Evolutionary conservation across 2,113 vertebrate genomes (phyloP).

Genomic region (Actenoides lindsayi): DNA sequence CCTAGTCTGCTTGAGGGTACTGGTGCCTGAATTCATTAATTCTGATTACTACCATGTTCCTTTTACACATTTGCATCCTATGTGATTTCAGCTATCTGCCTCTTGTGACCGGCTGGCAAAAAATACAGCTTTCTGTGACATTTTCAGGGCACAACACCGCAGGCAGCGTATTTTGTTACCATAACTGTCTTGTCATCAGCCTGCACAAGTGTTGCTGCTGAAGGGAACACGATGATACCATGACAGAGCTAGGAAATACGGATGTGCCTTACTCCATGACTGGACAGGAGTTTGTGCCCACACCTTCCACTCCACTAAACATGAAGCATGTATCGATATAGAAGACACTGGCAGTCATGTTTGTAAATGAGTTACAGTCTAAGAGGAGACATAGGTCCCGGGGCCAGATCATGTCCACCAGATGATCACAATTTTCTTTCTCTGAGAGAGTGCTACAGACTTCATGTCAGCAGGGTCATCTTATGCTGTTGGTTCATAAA

Average conservation of each 20-base stretch:
- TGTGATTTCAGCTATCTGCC: not conserved
- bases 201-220: not conserved
- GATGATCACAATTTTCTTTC: not conserved
- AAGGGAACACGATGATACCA: accelerated
- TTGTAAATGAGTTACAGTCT: not conserved
- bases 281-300: not conserved
- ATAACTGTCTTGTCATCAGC: not conserved
- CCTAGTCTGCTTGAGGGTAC: not conserved
- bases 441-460: not conserved
- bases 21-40: not conserved
- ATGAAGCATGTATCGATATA: accelerated
- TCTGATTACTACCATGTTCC: not conserved
- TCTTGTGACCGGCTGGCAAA: not conserved
- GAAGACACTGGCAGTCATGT: not conserved
- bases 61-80: not conserved
- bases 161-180: not conserved
- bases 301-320: not conserved
- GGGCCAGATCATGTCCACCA: not conserved
- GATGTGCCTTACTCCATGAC: not conserved
- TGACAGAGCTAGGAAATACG: not conserved
- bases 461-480: not conserved
- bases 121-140: not conserved
- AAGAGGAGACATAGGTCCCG: not conserved
- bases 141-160: not conserved
- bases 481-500: not conserved